phyloP scores from a whole-genome alignment of 2,113 vertebrate species.

The Diphyllodes magnificus region DNA sequence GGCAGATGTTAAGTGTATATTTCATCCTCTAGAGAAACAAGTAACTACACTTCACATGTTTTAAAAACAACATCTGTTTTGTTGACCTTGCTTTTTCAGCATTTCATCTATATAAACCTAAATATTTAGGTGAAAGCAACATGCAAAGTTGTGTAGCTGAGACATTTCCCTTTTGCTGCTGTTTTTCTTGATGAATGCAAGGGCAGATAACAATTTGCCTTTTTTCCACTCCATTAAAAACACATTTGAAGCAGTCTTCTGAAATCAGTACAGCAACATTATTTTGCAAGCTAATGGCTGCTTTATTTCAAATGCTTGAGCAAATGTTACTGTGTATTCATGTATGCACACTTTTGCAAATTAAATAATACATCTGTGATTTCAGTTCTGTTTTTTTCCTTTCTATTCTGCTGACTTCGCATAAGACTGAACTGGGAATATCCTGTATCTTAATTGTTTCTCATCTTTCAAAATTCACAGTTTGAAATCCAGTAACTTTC shows the following conservation, averaged over 20 bases:
- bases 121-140: conserved; percentile 18
- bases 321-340: not conserved
- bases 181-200: not conserved
- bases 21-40: not conserved
- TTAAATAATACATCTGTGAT: not conserved
- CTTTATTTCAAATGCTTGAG: conserved; percentile 19
- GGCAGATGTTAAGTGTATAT: not conserved
- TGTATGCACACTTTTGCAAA: not conserved
- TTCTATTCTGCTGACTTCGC: not conserved
- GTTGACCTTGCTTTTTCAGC: not conserved
- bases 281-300: conserved; percentile 12
- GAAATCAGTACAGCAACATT: not conserved
- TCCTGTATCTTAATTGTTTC: not conserved
- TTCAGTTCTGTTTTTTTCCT: not conserved
- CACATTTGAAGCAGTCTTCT: conserved; percentile 4
- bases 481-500: not conserved
- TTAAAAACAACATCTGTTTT: not conserved
- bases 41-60: not conserved
- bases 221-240: conserved; percentile 37
- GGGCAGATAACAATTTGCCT: conserved; percentile 9
- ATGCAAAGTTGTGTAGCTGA: not conserved
- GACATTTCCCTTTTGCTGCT: not conserved
- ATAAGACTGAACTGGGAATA: not conserved
- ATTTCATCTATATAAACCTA: not conserved
- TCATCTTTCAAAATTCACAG: not conserved